Base-by-base conservation (phyloP, 2,888 invertebrate genomes). In the Tinea semifulvella region DNA sequence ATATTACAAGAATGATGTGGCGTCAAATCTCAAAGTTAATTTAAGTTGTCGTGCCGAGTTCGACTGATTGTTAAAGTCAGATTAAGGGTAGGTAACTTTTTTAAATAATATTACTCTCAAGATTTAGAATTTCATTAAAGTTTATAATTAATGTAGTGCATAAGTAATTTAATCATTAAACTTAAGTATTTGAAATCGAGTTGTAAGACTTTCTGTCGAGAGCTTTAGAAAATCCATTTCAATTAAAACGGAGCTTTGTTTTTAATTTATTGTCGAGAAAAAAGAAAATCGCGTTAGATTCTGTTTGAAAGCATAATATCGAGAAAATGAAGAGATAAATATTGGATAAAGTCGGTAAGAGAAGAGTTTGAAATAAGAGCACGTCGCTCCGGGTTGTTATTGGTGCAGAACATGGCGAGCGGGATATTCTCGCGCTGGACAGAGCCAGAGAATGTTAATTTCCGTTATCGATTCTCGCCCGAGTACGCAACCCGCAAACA, bases 391-490 rank as follows among this genome's bases (percentile, higher is more conserved):
- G 7, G 31, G 14, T 31, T 13, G 6, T 14, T 13, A 36, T 36
- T 36, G 36, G 16, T 36, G 18, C 36, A 16, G 18, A 36, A 36
- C 18, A 36, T 18, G 31, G n/a, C 16, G 18, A 10, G 18, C 36
- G 18, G n/a, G 36, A 40, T 22, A n/a, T 22, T 20, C 40, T n/a
- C 40, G 40, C 13, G 40, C 20, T 22, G 40, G 40, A 20, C 22
- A 20, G 40, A 40, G 11, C 22, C 4, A 40, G 40, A 22, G 40
- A 40, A 40, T 40, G 40, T 20, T 40, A 40, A 40, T 40, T 40
- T 40, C 40, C 40, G 40, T 40, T 40, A 40, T 40, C 22, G 40
- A 40, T 40, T 22, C 20, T 6, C 40, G 6, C 22, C 13, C 13
- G 13, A 36, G 18, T 18, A 22, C 16, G 36, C 16, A 36, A 14